Evolutionary conservation across 2,888 invertebrate species (phyloP).

Genomic region (Caenorhabditis panamensis): DNA sequence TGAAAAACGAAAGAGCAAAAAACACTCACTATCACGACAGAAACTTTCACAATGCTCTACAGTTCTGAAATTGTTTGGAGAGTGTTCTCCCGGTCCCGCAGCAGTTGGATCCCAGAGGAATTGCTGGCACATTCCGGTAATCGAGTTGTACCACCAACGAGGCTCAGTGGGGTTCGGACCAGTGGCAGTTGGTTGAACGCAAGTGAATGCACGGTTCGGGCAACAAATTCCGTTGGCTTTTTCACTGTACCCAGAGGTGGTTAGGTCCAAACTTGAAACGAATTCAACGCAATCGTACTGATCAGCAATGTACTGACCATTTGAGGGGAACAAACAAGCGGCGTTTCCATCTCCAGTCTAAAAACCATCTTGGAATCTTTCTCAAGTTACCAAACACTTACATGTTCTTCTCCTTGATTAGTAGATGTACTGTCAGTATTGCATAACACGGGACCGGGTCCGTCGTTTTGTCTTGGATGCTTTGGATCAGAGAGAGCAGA

Average conservation of each 20-base stretch:
- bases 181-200: constrained; percentile 74
- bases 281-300: constrained; percentile 76
- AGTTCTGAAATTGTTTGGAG: constrained; percentile 75
- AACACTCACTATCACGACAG: constrained; percentile 71
- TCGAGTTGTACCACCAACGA: constrained; percentile 73
- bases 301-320: constrained; percentile 73
- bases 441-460: constrained; percentile 73
- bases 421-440: constrained; percentile 70
- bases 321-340: constrained; percentile 73
- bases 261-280: constrained; percentile 71
- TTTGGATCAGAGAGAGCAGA: constrained; percentile 74
- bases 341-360: constrained; percentile 73
- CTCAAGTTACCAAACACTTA: too few species aligned
- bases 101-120: constrained; percentile 76
- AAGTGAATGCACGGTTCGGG: constrained; percentile 74
- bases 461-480: constrained; percentile 72
- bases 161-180: constrained; percentile 77
- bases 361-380: too few species aligned
- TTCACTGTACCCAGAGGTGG: constrained; percentile 71
- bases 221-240: constrained; percentile 75
- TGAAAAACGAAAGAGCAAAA: too few species aligned
- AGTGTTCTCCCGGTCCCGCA: constrained; percentile 71
- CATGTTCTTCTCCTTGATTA: constrained; percentile 66
- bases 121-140: constrained; percentile 74
- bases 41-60: constrained; percentile 74